Percentiles rank a stretch among this genome's conserved stretches.
Evolutionary conservation across 2,888 invertebrate species (phyloP).

Genomic region (Tipula vernalis): DNA sequence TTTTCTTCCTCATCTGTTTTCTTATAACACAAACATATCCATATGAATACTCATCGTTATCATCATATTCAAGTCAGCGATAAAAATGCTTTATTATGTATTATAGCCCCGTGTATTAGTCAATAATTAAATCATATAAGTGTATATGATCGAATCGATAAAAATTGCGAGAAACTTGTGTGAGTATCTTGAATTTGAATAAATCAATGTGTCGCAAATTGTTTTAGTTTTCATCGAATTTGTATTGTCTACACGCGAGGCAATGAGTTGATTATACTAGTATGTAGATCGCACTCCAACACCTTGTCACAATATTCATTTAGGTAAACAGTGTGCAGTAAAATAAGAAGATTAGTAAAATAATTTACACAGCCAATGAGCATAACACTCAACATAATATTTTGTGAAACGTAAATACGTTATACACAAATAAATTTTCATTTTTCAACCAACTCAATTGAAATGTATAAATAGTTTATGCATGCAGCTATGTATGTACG

Average conservation of each 20-base stretch:
- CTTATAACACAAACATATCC: neutral
- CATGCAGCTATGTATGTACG: neutral
- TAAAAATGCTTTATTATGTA: neutral
- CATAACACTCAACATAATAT: neutral
- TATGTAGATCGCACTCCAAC: neutral
- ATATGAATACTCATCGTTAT: neutral
- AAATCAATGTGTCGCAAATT: neutral
- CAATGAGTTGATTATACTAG: neutral
- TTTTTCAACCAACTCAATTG: neutral
- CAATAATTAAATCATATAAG: neutral
- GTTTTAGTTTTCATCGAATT: neutral
- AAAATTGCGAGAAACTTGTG: neutral
- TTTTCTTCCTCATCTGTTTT: neutral
- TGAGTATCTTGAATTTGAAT: neutral
- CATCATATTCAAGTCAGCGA: neutral
- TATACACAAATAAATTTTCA: neutral
- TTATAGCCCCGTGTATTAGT: neutral
- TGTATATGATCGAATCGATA: neutral
- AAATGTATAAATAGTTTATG: neutral
- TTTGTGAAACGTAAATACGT: too few species aligned
- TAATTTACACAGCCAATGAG: neutral
- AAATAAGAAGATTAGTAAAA: neutral
- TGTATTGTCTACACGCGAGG: neutral
- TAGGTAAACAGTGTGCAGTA: neutral
- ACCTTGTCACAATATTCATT: neutral